Conservation (phyloP, 2,888 invertebrate species). For the Cryptocephalus moraei region DNA sequence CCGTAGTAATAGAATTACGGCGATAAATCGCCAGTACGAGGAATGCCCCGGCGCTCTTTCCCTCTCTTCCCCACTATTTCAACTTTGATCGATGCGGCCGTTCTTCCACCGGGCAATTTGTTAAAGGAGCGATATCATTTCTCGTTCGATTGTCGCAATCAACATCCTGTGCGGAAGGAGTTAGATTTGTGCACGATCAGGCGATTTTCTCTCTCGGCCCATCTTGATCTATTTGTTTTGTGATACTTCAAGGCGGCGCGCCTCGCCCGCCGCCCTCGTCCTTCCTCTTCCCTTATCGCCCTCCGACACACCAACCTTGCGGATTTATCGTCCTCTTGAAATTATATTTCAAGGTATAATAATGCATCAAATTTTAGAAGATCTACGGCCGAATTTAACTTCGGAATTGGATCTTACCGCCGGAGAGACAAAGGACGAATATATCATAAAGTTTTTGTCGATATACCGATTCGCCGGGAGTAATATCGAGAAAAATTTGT, state of each 20-base stretch:
- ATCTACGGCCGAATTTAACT: constrained; percentile 39
- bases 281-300: constrained; percentile 36
- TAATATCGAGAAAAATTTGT: too few relatives aligned
- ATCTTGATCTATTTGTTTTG: constrained; percentile 41
- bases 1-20: too few relatives aligned
- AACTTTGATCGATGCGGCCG: constrained; percentile 20
- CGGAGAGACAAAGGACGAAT: neutral
- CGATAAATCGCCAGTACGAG: too few relatives aligned
- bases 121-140: constrained; percentile 32
- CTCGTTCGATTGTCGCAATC: constrained; percentile 37
- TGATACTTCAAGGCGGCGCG: constrained; percentile 36
- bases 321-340: constrained; percentile 31
- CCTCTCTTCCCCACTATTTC: too few relatives aligned
- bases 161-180: constrained; percentile 37
- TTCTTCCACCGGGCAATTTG: constrained; percentile 30
- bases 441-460: neutral
- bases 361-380: constrained; percentile 38
- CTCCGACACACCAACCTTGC: constrained; percentile 26
- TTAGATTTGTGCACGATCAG: constrained; percentile 27
- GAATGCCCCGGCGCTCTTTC: too few relatives aligned
- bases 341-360: constrained; percentile 40
- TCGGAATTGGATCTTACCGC: constrained; percentile 33
- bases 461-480: neutral
- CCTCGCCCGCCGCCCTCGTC: constrained; percentile 17
- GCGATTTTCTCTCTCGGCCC: constrained; percentile 24